Percentiles rank a stretch among this genome's conserved stretches.
These are phyloP conservation scores for Artemisiospiza belli DNA, from an alignment of 2,113 vertebrate species.

Conservation along the genomic window DNA sequence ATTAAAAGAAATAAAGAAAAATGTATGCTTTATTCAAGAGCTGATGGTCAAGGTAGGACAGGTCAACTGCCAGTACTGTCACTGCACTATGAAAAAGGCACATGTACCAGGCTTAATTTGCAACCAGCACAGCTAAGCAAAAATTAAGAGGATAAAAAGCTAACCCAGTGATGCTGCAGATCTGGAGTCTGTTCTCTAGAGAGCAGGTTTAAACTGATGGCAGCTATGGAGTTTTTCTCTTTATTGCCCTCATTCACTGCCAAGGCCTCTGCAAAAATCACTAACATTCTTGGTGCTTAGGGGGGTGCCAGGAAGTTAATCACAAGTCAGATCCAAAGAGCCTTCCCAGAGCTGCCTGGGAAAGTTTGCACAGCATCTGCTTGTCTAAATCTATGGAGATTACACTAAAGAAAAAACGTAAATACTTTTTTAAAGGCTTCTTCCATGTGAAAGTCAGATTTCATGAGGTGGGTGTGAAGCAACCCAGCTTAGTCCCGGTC, in stretches of 20 bases:
- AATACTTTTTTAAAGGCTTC: neutral
- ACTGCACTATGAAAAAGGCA: neutral
- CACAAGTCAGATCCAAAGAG: neutral
- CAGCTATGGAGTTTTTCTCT: neutral
- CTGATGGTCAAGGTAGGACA: neutral
- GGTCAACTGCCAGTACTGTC: neutral
- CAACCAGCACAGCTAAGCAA: slow-evolving; percentile 6
- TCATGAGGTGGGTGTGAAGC: neutral
- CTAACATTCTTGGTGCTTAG: neutral
- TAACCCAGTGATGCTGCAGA: neutral
- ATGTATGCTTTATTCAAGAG: neutral
- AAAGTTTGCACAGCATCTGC: neutral
- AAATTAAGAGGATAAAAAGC: neutral
- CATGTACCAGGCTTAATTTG: neutral
- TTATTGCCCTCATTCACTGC: neutral
- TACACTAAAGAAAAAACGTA: neutral
- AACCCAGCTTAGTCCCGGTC: neutral
- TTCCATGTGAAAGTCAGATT: neutral
- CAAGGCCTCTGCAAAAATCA: neutral
- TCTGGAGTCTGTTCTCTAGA: neutral
- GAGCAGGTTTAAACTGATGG: neutral
- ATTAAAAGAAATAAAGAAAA: neutral
- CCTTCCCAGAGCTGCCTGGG: neutral
- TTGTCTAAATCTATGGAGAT: neutral
- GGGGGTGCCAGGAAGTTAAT: neutral